Base-by-base conservation (phyloP, 1,140 invertebrate species). In the Papilio aristodemus region DNA sequence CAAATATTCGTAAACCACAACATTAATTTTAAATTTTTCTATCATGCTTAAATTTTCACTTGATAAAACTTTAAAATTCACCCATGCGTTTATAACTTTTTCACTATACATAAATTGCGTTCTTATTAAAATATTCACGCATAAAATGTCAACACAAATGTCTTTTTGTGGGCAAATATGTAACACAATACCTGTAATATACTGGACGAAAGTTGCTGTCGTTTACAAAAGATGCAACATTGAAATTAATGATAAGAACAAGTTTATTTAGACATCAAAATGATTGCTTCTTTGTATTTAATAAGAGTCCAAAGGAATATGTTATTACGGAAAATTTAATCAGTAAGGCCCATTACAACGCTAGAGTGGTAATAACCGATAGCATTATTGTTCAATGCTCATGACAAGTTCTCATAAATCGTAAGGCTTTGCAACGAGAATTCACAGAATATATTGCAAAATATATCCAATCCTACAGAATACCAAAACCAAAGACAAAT, bases 111-210 rank as follows among this genome's bases (percentile, higher is more conserved):
- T 32, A 37, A 37, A 59, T 37, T 60, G 36, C 59, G 36, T 60
- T 59, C 58, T 19, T 19, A 38, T 19, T 60, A 38, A 60, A 19
- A 60, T 60, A 60, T 60, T 60, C 36, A 17, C 17, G 36, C 32
- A 38, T 19, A 17, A 32, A 32, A 36, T 37, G 14, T 22, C 36
- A 17, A 38, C 17, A 38, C 59, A 60, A 60, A 43, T 54, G 19
- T 54, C 19, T 25, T 22, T 14, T 4, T 11, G 17, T 19, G 17
- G 19, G 19, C 14, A 54, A 54, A 54, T 11, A 43, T 50, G 19
- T 11, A 54, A 25, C 10, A 19, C 17, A 54, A 43, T 22, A 54
- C 46, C 46, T 22, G 2, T 54, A 22, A 10, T 13, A 5, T 13
- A 54, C 10, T 54, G 10, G 22, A 54, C 10, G 41, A 19, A 43